Conservation (phyloP, 2,888 invertebrate species). For the Sipunculus nudus region DNA sequence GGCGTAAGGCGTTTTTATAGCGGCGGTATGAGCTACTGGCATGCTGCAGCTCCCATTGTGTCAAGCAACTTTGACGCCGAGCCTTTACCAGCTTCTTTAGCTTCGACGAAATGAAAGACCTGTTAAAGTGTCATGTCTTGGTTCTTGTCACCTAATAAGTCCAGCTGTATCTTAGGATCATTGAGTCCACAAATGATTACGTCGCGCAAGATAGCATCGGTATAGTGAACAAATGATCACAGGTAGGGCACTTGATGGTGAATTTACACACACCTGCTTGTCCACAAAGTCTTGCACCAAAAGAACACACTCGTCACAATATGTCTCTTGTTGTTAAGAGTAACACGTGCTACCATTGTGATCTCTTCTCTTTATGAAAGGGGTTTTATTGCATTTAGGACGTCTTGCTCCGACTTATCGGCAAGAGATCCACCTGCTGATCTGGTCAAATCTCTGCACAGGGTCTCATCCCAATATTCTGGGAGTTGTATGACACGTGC, state of each 20-base stretch:
- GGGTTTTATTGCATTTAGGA: conserved; percentile 9
- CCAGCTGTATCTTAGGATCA: conserved; percentile 35
- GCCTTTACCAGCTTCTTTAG: conserved; percentile 41
- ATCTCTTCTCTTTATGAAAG: conserved; percentile 31
- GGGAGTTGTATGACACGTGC: not conserved
- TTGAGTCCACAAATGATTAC: conserved; percentile 20
- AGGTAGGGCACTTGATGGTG: not conserved
- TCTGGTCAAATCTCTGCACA: not conserved
- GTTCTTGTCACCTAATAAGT: conserved; percentile 34
- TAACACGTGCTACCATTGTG: conserved; percentile 28
- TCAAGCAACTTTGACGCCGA: conserved; percentile 36
- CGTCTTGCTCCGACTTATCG: not conserved
- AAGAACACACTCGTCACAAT: conserved; percentile 32
- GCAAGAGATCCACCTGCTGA: not conserved
- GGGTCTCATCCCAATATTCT: not conserved
- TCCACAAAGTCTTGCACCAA: conserved; percentile 37
- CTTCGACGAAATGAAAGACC: conserved; percentile 38
- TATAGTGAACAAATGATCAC: conserved; percentile 29
- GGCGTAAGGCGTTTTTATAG: no score
- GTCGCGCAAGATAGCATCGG: conserved; percentile 28
- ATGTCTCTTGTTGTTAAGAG: conserved; percentile 25
- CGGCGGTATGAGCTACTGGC: conserved; percentile 25
- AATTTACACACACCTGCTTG: conserved; percentile 40
- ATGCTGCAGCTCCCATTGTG: conserved; percentile 14
- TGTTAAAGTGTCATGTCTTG: conserved; percentile 38